Evolutionary conservation across 2,888 invertebrate species (phyloP).

Genomic region (Perithous albicinctus): DNA sequence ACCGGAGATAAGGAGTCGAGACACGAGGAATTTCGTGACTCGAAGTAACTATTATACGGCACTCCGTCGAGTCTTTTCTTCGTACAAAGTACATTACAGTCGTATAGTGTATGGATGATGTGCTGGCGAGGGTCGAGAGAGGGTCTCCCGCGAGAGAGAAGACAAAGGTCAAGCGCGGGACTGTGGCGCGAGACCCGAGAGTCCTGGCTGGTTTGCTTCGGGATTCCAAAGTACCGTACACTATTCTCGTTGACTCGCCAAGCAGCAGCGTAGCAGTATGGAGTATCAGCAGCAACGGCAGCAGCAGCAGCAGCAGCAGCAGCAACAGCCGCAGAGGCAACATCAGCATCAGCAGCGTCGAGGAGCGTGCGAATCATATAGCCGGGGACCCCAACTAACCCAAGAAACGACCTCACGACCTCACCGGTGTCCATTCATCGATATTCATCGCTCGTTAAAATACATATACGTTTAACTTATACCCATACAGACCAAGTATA

Average conservation of each 20-base stretch:
- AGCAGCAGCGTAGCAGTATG: constrained; percentile 50
- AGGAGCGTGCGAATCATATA: constrained; percentile 67
- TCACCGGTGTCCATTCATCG: constrained; percentile 67
- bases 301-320: constrained; percentile 56
- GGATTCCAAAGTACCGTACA: constrained; percentile 67
- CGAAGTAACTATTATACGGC: constrained; percentile 55
- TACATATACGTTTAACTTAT: constrained; percentile 57
- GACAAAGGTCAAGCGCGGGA: constrained; percentile 71
- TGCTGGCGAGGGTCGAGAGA: constrained; percentile 55
- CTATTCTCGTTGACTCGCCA: constrained; percentile 53
- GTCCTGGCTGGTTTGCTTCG: constrained; percentile 16
- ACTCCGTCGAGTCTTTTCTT: constrained; percentile 33
- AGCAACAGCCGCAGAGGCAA: constrained; percentile 32
- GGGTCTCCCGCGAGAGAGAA: constrained; percentile 49
- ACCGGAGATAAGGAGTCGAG: constrained; percentile 58
- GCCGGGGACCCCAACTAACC: constrained; percentile 65
- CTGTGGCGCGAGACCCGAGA: constrained; percentile 33
- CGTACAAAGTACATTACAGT: constrained; percentile 42
- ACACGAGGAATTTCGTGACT: constrained; percentile 67
- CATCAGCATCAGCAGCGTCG: constrained; percentile 53
- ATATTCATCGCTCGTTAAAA: constrained; percentile 68
- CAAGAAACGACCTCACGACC: constrained; percentile 66
- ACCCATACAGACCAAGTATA: constrained; percentile 10
- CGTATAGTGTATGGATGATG: constrained; percentile 23
- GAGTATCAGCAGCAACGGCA: constrained; percentile 34